Conservation (phyloP, 2,888 invertebrate genomes). For the Amiota minor region DNA sequence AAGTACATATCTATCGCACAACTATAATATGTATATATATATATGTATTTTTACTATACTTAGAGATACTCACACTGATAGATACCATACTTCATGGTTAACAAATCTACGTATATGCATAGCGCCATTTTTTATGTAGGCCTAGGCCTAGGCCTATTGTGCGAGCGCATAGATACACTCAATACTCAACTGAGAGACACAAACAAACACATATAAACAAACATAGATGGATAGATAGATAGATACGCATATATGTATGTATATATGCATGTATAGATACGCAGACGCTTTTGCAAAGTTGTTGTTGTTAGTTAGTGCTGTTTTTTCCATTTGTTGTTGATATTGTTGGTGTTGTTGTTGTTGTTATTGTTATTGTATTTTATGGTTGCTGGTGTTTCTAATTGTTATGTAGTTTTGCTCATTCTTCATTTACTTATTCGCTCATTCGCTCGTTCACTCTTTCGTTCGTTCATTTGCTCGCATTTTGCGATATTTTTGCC, state of each 20-base stretch:
- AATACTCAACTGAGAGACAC: no score
- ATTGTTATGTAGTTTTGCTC: no score
- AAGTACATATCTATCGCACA: not conserved
- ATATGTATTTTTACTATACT: not conserved
- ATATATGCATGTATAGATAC: constrained; percentile 26
- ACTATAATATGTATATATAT: no score
- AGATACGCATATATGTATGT: not conserved
- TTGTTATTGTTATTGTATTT: not conserved
- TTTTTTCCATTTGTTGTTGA: not conserved
- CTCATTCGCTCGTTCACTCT: not conserved
- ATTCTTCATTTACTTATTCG: constrained; percentile 23
- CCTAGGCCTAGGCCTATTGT: not conserved
- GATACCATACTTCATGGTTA: constrained; percentile 5
- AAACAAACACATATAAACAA: not conserved
- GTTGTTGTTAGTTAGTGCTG: not conserved
- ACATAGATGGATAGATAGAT: not conserved
- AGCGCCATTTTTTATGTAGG: constrained; percentile 42
- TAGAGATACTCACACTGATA: constrained; percentile 14
- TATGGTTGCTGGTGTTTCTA: no score
- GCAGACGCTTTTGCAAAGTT: constrained; percentile 45
- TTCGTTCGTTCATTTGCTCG: not conserved
- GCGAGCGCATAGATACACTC: not conserved
- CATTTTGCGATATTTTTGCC: no score
- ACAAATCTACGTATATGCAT: constrained; percentile 17
- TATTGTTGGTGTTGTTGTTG: constrained; percentile 18